These are phyloP conservation scores for Brotula barbata DNA, from an alignment of 2,797 vertebrate species.

Conservation along the genomic window DNA sequence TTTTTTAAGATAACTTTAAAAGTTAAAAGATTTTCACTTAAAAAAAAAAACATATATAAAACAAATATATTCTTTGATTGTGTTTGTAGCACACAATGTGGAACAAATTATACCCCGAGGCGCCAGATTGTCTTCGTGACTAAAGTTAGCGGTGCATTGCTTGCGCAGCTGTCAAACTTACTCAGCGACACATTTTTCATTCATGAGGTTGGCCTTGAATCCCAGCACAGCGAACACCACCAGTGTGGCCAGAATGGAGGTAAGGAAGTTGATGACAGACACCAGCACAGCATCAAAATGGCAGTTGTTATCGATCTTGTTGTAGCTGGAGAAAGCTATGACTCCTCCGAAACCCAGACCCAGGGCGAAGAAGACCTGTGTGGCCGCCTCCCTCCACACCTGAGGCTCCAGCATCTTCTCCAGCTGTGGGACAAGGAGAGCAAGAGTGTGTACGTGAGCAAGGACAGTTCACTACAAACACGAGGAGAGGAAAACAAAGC, in stretches of 20 bases:
- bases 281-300: slow-evolving; percentile 94
- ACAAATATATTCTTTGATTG: too few species aligned
- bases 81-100: too few species aligned
- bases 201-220: slow-evolving; percentile 98
- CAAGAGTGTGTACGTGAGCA: neutral
- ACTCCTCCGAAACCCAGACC: slow-evolving; percentile 95
- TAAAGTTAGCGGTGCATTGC: too few species aligned
- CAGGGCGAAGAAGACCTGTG: slow-evolving; percentile 94
- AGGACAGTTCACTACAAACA: neutral
- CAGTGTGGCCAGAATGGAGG: slow-evolving; percentile 91
- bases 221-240: slow-evolving; percentile 96
- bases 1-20: too few species aligned
- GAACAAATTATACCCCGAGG: too few species aligned
- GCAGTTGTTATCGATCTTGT: slow-evolving; percentile 97
- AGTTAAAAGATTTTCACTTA: too few species aligned
- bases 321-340: slow-evolving; percentile 98
- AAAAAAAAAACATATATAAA: too few species aligned
- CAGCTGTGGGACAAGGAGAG: slow-evolving; percentile 78
- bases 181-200: slow-evolving; percentile 93
- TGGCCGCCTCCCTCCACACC: slow-evolving; percentile 95
- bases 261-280: slow-evolving; percentile 95
- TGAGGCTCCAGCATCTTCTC: slow-evolving; percentile 97
- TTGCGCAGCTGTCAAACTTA: slow-evolving; percentile 74
- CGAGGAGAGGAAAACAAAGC: neutral
- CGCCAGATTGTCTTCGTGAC: too few species aligned